Evolutionary conservation across 2,888 invertebrate species (phyloP), one percentile per base, ranked within the genome.

Genomic region (Napeogenes inachia): DNA sequence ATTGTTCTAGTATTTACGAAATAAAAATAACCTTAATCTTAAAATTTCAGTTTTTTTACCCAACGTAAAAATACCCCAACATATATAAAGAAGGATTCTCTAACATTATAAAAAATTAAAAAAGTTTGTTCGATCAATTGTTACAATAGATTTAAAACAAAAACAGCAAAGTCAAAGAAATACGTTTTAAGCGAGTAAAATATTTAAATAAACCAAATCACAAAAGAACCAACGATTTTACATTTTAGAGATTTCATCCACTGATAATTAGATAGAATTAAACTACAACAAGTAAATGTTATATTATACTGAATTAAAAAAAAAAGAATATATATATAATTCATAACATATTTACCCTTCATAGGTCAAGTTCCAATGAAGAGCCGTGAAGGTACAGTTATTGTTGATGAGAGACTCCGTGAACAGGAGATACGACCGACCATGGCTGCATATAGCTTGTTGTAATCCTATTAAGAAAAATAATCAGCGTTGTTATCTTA

Each of bases 361-460:
- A 59, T 89, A 91, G 4, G 91, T 85, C 62, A 90, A 77, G 68
- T 92, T 87, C 93, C 92, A 93, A 5, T 75, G 76, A 64, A 90
- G 89, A 4, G 91, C 92, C 74, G 84, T 87, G 65, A 93, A 92
- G 0, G 87, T 85, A 70, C 93, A 93, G 70, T 92, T 91, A 4
- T 72, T 75, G 67, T 77, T 82, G 33, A 88, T 75, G 68, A 93
- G 74, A 0, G 92, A 92, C 72, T 93, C 93, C 0, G 91, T 93
- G 68, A 93, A 92, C 45, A 93, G 89, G 2, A 91, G 68, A 66
- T 93, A 92, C 0, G 93, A 89, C 4, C 93, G 88, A 0, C 93
- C 92, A 69, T 94, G 93, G 56, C 92, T 93, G 79, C 93, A 94
- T 62, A 93, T 87, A 1, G 92, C 91, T 77, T 89, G 86, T 60